Percentiles rank a stretch among this genome's conserved stretches.
These are phyloP conservation scores for Lepidocyrtinus sp. DNA, from an alignment of 2,888 invertebrate genomes.

Conservation along the genomic window DNA sequence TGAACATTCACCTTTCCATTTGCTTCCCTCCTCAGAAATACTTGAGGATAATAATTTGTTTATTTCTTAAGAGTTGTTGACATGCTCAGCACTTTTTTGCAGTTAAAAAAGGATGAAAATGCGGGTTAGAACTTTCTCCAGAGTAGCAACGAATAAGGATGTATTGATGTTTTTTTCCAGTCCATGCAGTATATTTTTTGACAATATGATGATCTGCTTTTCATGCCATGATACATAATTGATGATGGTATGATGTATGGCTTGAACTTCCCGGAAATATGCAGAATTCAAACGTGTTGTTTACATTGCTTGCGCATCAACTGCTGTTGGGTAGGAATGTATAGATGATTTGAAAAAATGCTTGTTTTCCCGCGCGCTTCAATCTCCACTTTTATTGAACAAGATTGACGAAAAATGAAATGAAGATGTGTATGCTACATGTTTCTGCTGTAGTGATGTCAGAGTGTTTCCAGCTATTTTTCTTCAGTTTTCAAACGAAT, in stretches of 20 bases:
- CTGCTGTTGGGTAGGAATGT: background rate
- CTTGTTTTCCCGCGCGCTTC: background rate
- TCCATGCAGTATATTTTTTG: background rate
- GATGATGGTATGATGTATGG: background rate
- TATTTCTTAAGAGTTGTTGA: conserved; percentile 46
- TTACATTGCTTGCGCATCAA: background rate
- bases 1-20: conserved; percentile 23
- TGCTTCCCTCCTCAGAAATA: conserved; percentile 8
- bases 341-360: background rate
- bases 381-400: background rate
- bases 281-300: no score
- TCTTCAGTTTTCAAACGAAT: background rate
- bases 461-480: background rate
- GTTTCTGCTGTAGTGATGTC: background rate
- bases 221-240: background rate
- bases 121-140: no score
- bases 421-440: background rate
- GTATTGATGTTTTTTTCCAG: background rate
- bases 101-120: no score
- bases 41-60: conserved; percentile 26
- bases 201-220: background rate
- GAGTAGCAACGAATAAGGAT: no score
- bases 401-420: background rate
- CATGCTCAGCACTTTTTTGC: conserved; percentile 27
- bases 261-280: no score